Conservation (phyloP, 2,888 invertebrate species). For the Morinoia aosen region DNA sequence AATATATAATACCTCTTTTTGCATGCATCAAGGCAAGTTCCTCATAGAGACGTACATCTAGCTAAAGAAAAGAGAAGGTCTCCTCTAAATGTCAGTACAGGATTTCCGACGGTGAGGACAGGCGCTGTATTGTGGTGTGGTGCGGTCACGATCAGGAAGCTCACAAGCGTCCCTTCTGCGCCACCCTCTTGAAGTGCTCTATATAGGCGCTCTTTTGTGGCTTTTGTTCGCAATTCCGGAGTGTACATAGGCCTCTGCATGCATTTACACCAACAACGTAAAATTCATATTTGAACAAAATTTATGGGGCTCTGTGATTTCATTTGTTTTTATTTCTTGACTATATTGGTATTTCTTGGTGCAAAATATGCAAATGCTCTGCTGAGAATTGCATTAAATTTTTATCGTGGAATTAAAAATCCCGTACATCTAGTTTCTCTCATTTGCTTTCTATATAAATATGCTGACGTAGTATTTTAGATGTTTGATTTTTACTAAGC, state of each 20-base stretch:
- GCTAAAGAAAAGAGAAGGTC: slow-evolving; percentile 6
- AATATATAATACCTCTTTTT: not conserved
- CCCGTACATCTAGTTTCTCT: no score
- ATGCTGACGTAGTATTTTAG: not conserved
- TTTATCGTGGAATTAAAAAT: no score
- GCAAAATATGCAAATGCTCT: no score
- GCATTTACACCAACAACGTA: no score
- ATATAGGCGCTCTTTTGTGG: not conserved
- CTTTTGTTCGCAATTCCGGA: not conserved
- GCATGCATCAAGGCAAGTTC: not conserved
- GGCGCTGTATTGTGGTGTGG: not conserved
- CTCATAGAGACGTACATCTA: not conserved
- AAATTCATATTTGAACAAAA: no score
- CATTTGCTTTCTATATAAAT: no score
- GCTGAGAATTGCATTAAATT: no score
- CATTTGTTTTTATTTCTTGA: no score
- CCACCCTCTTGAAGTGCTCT: not conserved
- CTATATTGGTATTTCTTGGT: no score
- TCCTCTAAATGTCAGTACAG: not conserved
- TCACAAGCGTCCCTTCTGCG: not conserved
- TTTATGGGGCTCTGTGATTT: no score
- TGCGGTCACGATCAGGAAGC: not conserved
- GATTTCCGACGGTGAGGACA: not conserved
- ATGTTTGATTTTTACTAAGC: not conserved
- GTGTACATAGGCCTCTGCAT: not conserved